A percentile compares a stretch with the other conserved stretches of the same genome.
phyloP scores from a whole-genome alignment of 1,140 invertebrate species.

The Drosophila sechellia region DNA sequence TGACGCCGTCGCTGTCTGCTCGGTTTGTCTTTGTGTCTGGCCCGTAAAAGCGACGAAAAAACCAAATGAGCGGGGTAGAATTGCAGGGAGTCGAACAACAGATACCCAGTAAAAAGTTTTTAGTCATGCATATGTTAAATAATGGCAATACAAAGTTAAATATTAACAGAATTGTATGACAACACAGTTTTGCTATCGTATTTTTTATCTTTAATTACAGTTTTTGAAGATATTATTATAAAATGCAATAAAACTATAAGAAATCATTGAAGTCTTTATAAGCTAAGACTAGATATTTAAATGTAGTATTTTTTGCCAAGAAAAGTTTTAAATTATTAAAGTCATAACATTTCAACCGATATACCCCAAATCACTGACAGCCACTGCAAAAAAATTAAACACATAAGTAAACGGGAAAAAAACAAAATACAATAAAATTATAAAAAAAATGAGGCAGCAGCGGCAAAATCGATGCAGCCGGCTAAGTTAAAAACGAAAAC shows the following conservation, averaged over 20 bases:
- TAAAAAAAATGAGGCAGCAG: slow-evolving; percentile 51
- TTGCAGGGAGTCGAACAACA: background rate
- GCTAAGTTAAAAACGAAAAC: slow-evolving; percentile 49
- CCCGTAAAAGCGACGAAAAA: slow-evolving; percentile 52
- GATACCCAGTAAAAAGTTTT: slow-evolving; percentile 3
- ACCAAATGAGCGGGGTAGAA: slow-evolving; percentile 4
- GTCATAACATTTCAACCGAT: background rate
- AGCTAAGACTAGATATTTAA: too few species aligned
- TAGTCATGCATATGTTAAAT: too few species aligned
- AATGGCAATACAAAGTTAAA: background rate
- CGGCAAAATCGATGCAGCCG: slow-evolving; percentile 73
- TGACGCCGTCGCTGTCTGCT: slow-evolving; percentile 55
- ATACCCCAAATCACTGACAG: background rate
- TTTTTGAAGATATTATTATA: too few species aligned
- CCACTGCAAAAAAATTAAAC: slow-evolving; percentile 63
- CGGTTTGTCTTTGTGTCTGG: slow-evolving; percentile 79
- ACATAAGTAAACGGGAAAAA: slow-evolving; percentile 67
- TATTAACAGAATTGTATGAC: background rate
- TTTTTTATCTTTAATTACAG: too few species aligned
- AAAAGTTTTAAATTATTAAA: too few species aligned
- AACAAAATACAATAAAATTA: slow-evolving; percentile 67
- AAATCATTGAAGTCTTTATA: too few species aligned
- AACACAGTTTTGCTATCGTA: too few species aligned
- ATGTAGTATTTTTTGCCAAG: too few species aligned
- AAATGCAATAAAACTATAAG: too few species aligned